These are phyloP conservation scores for Anseranas semipalmata DNA, from an alignment of 2,113 vertebrate genomes.

Conservation along the genomic window DNA sequence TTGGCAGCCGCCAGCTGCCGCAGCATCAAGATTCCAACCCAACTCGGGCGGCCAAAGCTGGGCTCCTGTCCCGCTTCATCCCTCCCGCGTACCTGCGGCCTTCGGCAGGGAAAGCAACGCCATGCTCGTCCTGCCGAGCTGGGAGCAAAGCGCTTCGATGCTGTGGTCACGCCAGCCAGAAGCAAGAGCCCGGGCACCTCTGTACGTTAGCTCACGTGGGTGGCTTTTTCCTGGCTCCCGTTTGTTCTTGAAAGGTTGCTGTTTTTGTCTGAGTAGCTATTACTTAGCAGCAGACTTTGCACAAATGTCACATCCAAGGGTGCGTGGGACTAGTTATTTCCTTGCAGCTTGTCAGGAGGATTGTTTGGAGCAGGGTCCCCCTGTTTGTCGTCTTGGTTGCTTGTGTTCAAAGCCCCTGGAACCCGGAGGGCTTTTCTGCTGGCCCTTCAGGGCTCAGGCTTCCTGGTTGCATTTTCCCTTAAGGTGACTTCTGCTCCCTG, in stretches of 20 bases:
- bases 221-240: neutral
- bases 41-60: neutral
- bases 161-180: neutral
- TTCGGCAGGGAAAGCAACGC: neutral
- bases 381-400: neutral
- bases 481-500: rapidly evolving
- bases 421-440: neutral
- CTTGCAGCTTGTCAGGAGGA: neutral
- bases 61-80: neutral
- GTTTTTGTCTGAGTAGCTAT: neutral
- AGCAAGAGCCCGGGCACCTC: neutral
- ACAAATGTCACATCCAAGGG: neutral
- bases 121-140: rapidly evolving
- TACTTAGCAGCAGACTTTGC: neutral
- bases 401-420: neutral
- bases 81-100: neutral
- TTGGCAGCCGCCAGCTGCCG: no score
- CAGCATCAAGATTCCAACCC: no score
- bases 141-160: rapidly evolving
- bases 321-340: neutral
- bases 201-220: neutral
- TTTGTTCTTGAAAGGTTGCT: neutral
- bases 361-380: neutral
- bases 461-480: neutral
- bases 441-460: neutral